phyloP scores from a whole-genome alignment of 2,113 vertebrate genomes.

The Cyanoliseus patagonus region DNA sequence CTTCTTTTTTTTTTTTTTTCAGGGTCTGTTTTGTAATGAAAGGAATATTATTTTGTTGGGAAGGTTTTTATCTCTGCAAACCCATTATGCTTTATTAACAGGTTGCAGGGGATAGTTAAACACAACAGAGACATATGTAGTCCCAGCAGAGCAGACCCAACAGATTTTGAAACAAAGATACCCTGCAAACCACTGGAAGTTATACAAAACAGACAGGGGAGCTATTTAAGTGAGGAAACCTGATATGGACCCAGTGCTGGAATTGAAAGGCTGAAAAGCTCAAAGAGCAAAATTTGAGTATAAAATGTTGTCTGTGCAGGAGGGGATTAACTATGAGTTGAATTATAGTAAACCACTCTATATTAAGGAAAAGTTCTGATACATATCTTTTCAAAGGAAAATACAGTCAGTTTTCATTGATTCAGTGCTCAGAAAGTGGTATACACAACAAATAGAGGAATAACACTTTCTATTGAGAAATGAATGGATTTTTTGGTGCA shows the following conservation, averaged over 20 bases:
- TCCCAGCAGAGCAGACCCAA: constrained; percentile 15
- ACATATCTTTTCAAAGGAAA: not conserved
- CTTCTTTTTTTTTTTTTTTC: not conserved
- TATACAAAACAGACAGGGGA: constrained; percentile 66
- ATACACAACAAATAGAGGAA: not conserved
- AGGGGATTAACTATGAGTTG: constrained; percentile 54
- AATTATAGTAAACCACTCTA: constrained; percentile 47
- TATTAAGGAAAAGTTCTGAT: not conserved
- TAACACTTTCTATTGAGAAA: not conserved
- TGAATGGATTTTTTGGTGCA: not conserved
- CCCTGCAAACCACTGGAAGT: constrained; percentile 46
- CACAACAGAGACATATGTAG: constrained; percentile 27
- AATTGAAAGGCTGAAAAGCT: constrained; percentile 55
- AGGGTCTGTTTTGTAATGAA: constrained; percentile 23
- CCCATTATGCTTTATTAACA: constrained; percentile 52
- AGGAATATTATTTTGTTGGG: constrained; percentile 40
- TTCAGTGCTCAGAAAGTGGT: not conserved
- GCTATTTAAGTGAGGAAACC: constrained; percentile 52
- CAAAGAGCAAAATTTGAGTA: constrained; percentile 60
- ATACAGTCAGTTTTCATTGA: not conserved
- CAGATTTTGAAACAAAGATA: constrained; percentile 32
- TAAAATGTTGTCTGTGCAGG: constrained; percentile 63
- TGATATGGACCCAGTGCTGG: constrained; percentile 46
- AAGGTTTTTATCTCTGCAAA: constrained; percentile 54
- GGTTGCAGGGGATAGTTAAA: constrained; percentile 62